Evolutionary conservation across 23 tunicate genomes (phyloP).

Genomic region (Halocynthia aurantium): DNA sequence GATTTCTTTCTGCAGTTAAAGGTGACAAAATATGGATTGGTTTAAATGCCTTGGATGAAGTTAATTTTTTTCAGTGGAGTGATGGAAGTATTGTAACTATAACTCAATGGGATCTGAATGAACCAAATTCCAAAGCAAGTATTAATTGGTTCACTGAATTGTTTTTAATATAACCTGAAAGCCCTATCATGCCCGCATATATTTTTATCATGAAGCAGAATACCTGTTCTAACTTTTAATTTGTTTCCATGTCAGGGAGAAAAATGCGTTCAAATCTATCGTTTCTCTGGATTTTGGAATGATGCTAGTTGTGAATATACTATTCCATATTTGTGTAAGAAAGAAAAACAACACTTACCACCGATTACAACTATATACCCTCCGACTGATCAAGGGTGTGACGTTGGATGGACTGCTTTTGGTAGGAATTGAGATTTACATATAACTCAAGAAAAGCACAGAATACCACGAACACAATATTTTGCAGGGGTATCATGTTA

Average conservation of each 20-base stretch:
- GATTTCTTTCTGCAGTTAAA: conserved; percentile 10
- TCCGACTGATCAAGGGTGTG: conserved; percentile 76
- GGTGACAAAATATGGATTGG: conserved; percentile 90
- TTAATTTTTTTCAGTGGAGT: conserved; percentile 72
- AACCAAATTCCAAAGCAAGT: conserved; percentile 70
- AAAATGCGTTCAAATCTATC: conserved; percentile 65
- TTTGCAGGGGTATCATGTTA: conserved; percentile 78
- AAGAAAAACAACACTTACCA: conserved; percentile 65
- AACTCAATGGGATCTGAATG: conserved; percentile 72
- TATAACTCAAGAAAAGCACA: neutral
- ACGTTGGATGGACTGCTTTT: conserved; percentile 76
- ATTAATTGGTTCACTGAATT: too few species aligned
- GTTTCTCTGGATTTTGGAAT: conserved; percentile 69
- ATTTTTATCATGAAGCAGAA: too few species aligned
- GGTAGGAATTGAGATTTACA: conserved; percentile 16
- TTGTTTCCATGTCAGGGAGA: conserved; percentile 27
- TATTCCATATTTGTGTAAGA: conserved; percentile 69
- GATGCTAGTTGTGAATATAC: conserved; percentile 46
- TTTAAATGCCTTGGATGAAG: conserved; percentile 54
- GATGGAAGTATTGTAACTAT: conserved; percentile 56
- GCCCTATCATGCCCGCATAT: too few species aligned
- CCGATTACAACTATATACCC: conserved; percentile 28
- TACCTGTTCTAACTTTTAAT: too few species aligned
- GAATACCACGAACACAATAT: neutral
- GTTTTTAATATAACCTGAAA: too few species aligned